These are phyloP conservation scores for Apodemia duryi DNA, from an alignment of 2,888 invertebrate genomes.

Conservation along the genomic window DNA sequence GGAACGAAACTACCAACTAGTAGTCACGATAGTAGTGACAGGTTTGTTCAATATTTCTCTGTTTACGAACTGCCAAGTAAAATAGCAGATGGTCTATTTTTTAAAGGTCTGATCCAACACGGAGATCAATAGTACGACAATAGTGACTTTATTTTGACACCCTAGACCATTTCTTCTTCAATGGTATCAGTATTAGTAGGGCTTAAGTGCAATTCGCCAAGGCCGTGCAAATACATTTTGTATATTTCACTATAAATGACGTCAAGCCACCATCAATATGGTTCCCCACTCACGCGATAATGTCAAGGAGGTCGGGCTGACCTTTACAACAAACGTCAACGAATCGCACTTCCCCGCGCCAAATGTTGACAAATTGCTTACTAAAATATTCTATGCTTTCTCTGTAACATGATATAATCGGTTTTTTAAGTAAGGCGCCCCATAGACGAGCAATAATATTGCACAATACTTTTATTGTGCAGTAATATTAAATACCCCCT, in stretches of 20 bases:
- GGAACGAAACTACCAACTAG: too few relatives aligned
- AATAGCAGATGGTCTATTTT: too few relatives aligned
- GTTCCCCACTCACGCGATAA: slow-evolving; percentile 41
- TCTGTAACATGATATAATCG: slow-evolving; percentile 3
- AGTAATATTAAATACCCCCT: too few relatives aligned
- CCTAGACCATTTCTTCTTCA: background rate
- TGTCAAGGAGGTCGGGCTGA: slow-evolving; percentile 54
- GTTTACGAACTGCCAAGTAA: too few relatives aligned
- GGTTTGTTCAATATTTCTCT: too few relatives aligned
- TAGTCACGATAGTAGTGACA: too few relatives aligned
- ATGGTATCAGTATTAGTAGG: background rate
- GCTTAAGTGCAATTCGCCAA: background rate
- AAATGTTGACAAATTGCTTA: slow-evolving; percentile 52
- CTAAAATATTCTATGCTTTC: slow-evolving; percentile 35
- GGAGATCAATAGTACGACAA: too few relatives aligned
- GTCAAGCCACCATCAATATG: slow-evolving; percentile 18
- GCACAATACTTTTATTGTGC: too few relatives aligned
- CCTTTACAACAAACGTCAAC: slow-evolving; percentile 44
- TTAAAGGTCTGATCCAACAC: too few relatives aligned
- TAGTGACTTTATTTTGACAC: background rate
- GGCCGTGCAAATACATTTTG: background rate
- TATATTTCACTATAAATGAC: background rate
- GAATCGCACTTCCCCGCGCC: slow-evolving; percentile 45
- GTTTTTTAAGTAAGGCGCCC: background rate
- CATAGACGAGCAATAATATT: too few relatives aligned